These are phyloP conservation scores for Gambelia wislizenii DNA, from an alignment of 2,797 vertebrate genomes.

Conservation along the genomic window DNA sequence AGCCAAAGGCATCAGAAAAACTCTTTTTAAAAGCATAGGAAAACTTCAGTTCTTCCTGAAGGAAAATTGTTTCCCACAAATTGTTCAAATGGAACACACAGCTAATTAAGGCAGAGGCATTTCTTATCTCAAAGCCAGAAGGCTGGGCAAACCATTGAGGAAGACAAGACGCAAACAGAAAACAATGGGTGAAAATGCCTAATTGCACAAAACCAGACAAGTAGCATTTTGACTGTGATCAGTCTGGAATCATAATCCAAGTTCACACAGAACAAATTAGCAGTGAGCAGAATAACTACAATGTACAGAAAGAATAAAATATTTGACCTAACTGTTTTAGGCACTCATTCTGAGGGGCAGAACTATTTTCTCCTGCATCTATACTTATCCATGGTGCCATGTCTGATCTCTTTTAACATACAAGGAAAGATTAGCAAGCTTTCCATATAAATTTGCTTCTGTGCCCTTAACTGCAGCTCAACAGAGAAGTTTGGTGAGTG, in stretches of 20 bases:
- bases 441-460: neutral
- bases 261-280: slow-evolving; percentile 35
- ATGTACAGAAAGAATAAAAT: slow-evolving; percentile 25
- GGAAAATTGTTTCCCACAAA: slow-evolving; percentile 61
- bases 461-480: neutral
- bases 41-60: slow-evolving; percentile 56
- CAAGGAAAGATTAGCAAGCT: neutral
- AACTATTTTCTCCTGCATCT: neutral
- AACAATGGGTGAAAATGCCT: slow-evolving; percentile 60
- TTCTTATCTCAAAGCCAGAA: slow-evolving; percentile 73
- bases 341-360: neutral
- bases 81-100: slow-evolving; percentile 60
- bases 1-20: neutral
- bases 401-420: neutral
- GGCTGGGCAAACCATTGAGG: slow-evolving; percentile 51
- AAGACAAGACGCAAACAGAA: slow-evolving; percentile 37
- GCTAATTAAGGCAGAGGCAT: slow-evolving; percentile 39
- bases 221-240: neutral
- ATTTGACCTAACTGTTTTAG: neutral
- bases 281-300: slow-evolving; percentile 8
- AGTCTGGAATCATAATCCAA: slow-evolving; percentile 42
- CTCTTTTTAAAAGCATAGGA: neutral
- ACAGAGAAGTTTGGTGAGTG: neutral
- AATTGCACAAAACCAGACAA: slow-evolving; percentile 47
- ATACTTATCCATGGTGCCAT: neutral